Evolutionary conservation across 2,888 invertebrate species (phyloP).

Genomic region (Rhimphoctona megacephalus): DNA sequence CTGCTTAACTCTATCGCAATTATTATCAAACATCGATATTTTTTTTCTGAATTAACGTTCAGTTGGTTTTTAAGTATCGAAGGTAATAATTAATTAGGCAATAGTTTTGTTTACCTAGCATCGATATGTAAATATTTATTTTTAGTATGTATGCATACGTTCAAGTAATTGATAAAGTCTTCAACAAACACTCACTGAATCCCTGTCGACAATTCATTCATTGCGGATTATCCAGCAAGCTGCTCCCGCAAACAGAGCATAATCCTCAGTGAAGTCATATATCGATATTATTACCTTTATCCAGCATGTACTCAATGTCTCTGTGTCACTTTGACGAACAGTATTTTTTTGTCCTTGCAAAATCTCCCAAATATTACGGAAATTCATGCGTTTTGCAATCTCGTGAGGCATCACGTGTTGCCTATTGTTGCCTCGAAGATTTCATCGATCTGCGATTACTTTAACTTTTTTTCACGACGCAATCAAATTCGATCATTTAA

Average conservation of each 20-base stretch:
- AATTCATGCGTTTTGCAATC: not conserved
- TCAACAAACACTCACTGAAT: constrained; percentile 7
- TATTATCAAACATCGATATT: not conserved
- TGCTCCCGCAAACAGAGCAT: not conserved
- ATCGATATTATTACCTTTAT: not conserved
- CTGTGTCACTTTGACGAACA: not conserved
- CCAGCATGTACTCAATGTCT: not conserved
- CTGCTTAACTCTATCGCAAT: not conserved
- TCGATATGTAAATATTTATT: not conserved
- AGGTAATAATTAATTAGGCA: not conserved
- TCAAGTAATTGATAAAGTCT: not conserved
- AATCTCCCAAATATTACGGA: not conserved
- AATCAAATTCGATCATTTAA: not conserved
- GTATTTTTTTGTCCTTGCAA: not conserved
- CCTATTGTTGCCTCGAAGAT: not conserved
- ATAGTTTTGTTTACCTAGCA: not conserved
- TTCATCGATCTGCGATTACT: not conserved
- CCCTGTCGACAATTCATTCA: constrained; percentile 6
- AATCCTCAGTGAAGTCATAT: not conserved
- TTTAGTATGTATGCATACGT: not conserved
- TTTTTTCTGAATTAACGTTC: not conserved
- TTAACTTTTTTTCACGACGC: not conserved
- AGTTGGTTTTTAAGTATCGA: not conserved
- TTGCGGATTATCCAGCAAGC: not conserved
- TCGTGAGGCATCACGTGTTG: constrained; percentile 21